Base-by-base conservation (phyloP, 2,797 vertebrate species). In the Melanotaenia pygmaea region DNA sequence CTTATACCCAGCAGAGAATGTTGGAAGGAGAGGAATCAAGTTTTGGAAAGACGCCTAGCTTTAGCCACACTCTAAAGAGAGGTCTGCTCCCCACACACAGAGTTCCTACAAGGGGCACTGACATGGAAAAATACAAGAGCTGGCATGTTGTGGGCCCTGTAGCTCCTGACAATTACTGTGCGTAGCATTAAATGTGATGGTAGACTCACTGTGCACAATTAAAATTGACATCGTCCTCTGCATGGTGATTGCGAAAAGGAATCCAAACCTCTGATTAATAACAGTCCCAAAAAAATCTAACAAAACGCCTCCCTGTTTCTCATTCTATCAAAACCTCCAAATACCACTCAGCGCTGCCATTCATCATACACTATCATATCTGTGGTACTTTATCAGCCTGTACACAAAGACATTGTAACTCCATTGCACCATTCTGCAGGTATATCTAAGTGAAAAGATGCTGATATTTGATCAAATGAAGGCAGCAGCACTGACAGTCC, bases 121-220 rank as follows among this genome's bases (percentile, higher is more conserved):
- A 92, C 91, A 92, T 88, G 89, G 90, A 92, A 93, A 93, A 93
- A 89, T 86, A 91, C 89, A 92, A 86, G 84, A 70, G 67, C 76
- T 86, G 88, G 88, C 89, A 91, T 89, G 89, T 91, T 83, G 69
- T 85, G 79, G 85, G 83, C 78, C 87, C 83, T 79, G 73, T 81
- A 75, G 79, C 71, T 84, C 72, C 80, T 61, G 69, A 83, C 71
- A 83, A 75, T 84, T 80, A 88, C 68, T 70, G 74, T 77, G 78
- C 58, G 53, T 70, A 79, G 60, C 62, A 81, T 86, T 76, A 83
- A 76, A 81, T 14, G 72, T 51, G 45, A 84, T 30, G 65, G 71
- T 70, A 75, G 64, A 61, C 38, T 74, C 74, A 51, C 71, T 65
- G 67, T 60, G 67, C 13, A 61, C 64, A 57, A 87, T 82, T 79